Evolutionary conservation across 1,140 invertebrate species (phyloP).

Genomic region (Drosophila asahinai): DNA sequence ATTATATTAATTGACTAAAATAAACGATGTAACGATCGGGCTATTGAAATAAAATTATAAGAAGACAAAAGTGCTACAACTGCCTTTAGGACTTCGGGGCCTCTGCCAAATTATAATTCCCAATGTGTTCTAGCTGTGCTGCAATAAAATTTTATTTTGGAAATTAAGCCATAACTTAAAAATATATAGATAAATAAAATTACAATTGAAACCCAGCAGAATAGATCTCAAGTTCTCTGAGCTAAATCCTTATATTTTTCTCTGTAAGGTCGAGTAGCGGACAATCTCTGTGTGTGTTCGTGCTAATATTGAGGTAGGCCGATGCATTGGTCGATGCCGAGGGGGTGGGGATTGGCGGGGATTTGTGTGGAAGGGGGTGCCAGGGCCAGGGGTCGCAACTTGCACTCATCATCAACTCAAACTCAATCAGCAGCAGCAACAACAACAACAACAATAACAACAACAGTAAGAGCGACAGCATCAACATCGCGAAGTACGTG

Average conservation of each 20-base stretch:
- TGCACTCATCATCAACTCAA: conserved; percentile 80
- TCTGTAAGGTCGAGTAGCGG: background rate
- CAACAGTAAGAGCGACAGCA: conserved; percentile 20
- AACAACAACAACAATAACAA: conserved; percentile 31
- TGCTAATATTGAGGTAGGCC: conserved; percentile 81
- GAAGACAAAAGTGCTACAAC: too few relatives aligned
- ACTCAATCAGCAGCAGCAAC: conserved; percentile 69
- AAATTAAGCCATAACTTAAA: too few relatives aligned
- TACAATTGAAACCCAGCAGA: too few relatives aligned
- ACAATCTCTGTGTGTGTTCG: conserved; percentile 32
- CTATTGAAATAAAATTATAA: too few relatives aligned
- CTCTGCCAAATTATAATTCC: too few relatives aligned
- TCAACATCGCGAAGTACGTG: conserved; percentile 42
- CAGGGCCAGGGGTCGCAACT: conserved; percentile 53
- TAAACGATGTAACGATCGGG: background rate
- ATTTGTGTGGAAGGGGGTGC: conserved; percentile 1
- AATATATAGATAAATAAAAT: background rate
- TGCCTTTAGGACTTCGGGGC: too few relatives aligned
- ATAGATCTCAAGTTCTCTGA: too few relatives aligned
- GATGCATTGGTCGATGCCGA: conserved; percentile 20
- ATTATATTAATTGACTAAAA: too few relatives aligned
- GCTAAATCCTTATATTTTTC: background rate
- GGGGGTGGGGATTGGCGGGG: background rate
- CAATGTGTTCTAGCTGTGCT: too few relatives aligned
- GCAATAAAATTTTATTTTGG: too few relatives aligned